Base-by-base conservation (phyloP, 2,888 invertebrate genomes). In the Dinocampus coccinellae region DNA sequence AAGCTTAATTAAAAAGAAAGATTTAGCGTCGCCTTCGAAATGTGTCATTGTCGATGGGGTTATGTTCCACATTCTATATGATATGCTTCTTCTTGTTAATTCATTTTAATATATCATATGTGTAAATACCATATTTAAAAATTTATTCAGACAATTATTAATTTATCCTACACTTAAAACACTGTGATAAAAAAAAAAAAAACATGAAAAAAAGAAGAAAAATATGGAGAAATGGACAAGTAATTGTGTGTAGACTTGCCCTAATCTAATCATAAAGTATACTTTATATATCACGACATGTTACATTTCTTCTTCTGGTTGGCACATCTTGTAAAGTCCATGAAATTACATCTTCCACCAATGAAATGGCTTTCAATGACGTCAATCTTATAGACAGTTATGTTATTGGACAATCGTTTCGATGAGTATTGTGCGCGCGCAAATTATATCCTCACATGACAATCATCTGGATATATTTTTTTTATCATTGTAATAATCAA, bases 221-320 rank as follows among this genome's bases (percentile, higher is more conserved):
- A 16, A 55, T 13, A 55, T 29, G 16, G 47, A 47, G 2, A n/a
- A 16, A 16, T 47, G 47, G 16, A 20, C 47, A 16, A 16, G 76
- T 64, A 66, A 34, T 20, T 16, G 11, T 69, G 68, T 76, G 76
- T 73, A 73, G 76, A 75, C 74, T 73, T 79, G 78, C 75, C 70
- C 77, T 81, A 82, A 80, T 80, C 78, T 78, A 79, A 81, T 82
- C 77, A 79, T 77, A 74, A n/a, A n/a, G n/a, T n/a, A n/a, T n/a
- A n/a, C n/a, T n/a, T n/a, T 72, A 29, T 29, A 70, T 70, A 79
- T 77, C 76, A 77, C 80, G 83, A 83, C 83, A 83, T 82, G 81
- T 83, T 81, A 81, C 78, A 73, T n/a, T n/a, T 76, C 76, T 73
- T 73, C 26, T 63, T 72, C 75, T 76, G 79, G 77, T 77, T 74